These are phyloP conservation scores for Erannis defoliaria DNA, from an alignment of 2,888 invertebrate genomes.

Conservation along the genomic window DNA sequence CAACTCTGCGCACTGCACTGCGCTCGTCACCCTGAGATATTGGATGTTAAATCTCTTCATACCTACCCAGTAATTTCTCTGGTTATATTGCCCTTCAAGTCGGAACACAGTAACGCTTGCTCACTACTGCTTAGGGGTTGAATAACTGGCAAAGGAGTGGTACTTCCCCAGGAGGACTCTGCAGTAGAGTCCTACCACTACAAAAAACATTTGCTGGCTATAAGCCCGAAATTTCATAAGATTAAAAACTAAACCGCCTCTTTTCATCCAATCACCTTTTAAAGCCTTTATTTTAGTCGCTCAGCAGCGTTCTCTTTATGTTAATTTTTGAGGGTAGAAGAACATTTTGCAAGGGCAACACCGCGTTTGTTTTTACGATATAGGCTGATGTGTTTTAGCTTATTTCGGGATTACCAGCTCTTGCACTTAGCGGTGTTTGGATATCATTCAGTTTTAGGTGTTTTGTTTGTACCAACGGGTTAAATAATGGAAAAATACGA, in stretches of 20 bases:
- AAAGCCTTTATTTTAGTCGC: slow-evolving; percentile 47
- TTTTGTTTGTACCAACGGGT: slow-evolving; percentile 14
- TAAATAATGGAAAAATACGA: neutral
- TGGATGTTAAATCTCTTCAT: too few species aligned
- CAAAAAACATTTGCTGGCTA: neutral
- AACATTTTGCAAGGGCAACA: slow-evolving; percentile 59
- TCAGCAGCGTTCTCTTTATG: slow-evolving; percentile 54
- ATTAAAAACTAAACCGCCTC: slow-evolving; percentile 10
- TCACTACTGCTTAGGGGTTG: too few species aligned
- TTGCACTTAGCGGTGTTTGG: slow-evolving; percentile 51
- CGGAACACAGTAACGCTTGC: too few species aligned
- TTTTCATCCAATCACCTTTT: slow-evolving; percentile 37
- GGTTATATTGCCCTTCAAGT: too few species aligned
- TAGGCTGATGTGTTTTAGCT: slow-evolving; percentile 55
- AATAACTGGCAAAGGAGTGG: too few species aligned
- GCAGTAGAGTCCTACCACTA: too few species aligned
- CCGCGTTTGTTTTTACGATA: slow-evolving; percentile 62
- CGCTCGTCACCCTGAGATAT: too few species aligned
- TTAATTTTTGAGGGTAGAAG: slow-evolving; percentile 58
- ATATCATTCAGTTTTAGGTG: slow-evolving; percentile 28
- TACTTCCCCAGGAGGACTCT: too few species aligned
- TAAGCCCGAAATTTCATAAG: too few species aligned
- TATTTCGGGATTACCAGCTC: slow-evolving; percentile 53
- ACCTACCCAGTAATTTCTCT: too few species aligned
- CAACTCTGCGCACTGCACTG: too few species aligned